These are phyloP conservation scores for Campopleginae sp. DNA, from an alignment of 2,888 invertebrate genomes.

Conservation along the genomic window DNA sequence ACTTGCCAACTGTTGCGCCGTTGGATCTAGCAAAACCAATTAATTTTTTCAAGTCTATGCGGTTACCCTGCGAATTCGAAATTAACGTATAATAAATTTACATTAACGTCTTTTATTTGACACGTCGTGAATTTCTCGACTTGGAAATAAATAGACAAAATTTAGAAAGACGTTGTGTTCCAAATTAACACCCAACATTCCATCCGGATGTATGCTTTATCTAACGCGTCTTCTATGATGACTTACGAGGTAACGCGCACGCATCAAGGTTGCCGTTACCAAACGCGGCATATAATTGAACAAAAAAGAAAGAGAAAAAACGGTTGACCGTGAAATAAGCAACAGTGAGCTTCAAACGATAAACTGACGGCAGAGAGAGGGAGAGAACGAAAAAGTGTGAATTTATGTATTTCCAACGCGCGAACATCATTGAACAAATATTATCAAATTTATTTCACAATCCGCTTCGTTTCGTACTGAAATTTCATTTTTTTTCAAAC, in stretches of 20 bases:
- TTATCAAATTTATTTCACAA: neutral
- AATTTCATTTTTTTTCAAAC: no score
- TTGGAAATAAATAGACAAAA: neutral
- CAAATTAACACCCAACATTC: slow-evolving; percentile 16
- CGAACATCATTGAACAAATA: neutral
- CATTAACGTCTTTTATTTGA: neutral
- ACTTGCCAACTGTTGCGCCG: neutral
- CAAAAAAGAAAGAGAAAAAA: slow-evolving; percentile 41
- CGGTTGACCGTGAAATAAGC: slow-evolving; percentile 29
- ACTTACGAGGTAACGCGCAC: slow-evolving; percentile 49
- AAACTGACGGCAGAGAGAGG: no score
- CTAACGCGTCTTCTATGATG: slow-evolving; percentile 35
- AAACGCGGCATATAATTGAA: slow-evolving; percentile 44
- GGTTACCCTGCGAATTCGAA: neutral
- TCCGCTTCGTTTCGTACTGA: no score
- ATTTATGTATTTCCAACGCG: neutral
- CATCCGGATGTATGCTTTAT: slow-evolving; percentile 20
- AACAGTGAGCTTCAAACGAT: slow-evolving; percentile 22
- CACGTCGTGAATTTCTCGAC: neutral
- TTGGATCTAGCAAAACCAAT: neutral
- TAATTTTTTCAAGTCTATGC: no score
- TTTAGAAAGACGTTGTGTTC: neutral
- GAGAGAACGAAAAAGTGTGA: neutral
- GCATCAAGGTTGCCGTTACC: slow-evolving; percentile 54
- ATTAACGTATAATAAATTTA: neutral